Conservation (phyloP, 2,888 invertebrate species). For the Caprella mutica region DNA sequence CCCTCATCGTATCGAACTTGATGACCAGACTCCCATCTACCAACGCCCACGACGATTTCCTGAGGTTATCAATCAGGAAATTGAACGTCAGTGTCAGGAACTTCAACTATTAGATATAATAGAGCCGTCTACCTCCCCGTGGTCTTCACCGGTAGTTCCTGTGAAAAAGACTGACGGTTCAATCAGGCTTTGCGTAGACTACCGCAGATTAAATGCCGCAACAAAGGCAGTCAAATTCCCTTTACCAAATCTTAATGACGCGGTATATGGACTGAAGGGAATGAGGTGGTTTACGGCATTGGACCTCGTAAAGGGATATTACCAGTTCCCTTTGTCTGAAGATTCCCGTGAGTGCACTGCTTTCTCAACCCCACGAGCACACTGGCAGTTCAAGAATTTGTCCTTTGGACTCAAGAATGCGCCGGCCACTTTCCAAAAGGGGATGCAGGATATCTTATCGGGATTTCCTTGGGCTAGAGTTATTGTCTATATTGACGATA, state of each 20-base stretch:
- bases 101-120: too few relatives aligned
- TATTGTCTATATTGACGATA: slow-evolving; percentile 1
- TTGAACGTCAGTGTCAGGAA: too few relatives aligned
- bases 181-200: slow-evolving; percentile 4
- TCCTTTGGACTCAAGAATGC: neutral
- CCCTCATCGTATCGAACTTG: too few relatives aligned
- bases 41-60: too few relatives aligned
- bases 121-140: too few relatives aligned
- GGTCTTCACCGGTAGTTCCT: neutral
- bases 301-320: neutral
- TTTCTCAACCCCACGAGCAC: neutral
- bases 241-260: neutral
- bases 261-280: slow-evolving; percentile 8
- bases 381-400: neutral
- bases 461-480: neutral
- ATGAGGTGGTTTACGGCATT: neutral
- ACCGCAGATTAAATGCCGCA: neutral
- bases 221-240: neutral
- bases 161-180: neutral
- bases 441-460: neutral
- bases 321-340: neutral
- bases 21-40: too few relatives aligned
- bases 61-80: too few relatives aligned
- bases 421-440: neutral
- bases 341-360: neutral